phyloP scores from a whole-genome alignment of 1,140 invertebrate species.

The Anoplophora glabripennis region DNA sequence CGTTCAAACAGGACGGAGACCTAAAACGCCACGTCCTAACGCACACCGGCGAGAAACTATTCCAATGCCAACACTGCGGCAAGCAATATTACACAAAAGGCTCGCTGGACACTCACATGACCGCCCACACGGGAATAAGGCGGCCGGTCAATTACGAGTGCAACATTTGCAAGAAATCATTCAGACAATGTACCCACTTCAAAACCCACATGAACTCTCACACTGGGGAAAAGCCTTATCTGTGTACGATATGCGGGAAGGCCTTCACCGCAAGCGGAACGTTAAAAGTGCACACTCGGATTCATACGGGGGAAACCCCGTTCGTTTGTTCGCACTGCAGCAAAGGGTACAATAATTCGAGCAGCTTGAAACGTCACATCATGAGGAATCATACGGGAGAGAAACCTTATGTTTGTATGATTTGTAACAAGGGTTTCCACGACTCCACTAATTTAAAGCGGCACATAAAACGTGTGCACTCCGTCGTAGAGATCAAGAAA shows the following conservation, averaged over 20 bases:
- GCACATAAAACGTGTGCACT: too few relatives aligned
- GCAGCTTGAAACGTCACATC: conserved; percentile 21
- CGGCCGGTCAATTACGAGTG: too few relatives aligned
- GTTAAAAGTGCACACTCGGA: too few relatives aligned
- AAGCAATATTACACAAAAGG: conserved; percentile 53
- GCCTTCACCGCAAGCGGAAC: conserved; percentile 52
- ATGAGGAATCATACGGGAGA: conserved; percentile 22
- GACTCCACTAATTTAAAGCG: too few relatives aligned
- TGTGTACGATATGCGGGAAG: conserved; percentile 67
- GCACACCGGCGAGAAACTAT: conserved; percentile 64
- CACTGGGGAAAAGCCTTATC: conserved; percentile 73
- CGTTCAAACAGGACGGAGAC: conserved; percentile 58
- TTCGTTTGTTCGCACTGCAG: too few relatives aligned
- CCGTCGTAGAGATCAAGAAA: too few relatives aligned
- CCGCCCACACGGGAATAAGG: not conserved
- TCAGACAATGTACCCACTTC: too few relatives aligned
- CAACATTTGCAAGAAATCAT: too few relatives aligned
- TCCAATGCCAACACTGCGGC: conserved; percentile 55
- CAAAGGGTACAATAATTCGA: conserved; percentile 23
- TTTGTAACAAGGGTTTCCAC: too few relatives aligned
- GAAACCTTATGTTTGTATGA: conserved; percentile 5
- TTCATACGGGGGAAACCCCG: too few relatives aligned
- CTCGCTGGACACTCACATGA: conserved; percentile 8
- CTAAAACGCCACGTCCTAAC: conserved; percentile 57
- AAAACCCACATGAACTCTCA: conserved; percentile 67